Conservation (phyloP, 2,797 vertebrate species). For the Capromys pilorides region DNA sequence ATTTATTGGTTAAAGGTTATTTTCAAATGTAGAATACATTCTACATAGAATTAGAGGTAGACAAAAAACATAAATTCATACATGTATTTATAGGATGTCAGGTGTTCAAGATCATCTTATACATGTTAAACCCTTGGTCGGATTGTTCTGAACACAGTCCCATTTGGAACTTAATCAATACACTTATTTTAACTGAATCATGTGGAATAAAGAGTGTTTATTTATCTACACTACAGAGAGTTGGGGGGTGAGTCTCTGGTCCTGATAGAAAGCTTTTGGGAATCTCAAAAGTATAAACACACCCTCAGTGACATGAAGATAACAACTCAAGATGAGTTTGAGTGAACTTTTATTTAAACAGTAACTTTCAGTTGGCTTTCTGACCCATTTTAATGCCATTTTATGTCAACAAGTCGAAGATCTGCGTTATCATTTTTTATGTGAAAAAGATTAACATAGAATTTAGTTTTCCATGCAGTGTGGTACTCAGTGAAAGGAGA, state of each 20-base stretch:
- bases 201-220: neutral
- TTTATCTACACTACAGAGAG: constrained; percentile 59
- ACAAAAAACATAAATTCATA: constrained; percentile 13
- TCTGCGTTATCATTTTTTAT: constrained; percentile 28
- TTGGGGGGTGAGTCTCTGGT: constrained; percentile 47
- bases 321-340: constrained; percentile 25
- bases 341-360: constrained; percentile 53
- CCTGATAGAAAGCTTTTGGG: constrained; percentile 48
- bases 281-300: constrained; percentile 51
- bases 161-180: constrained; percentile 65
- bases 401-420: constrained; percentile 38
- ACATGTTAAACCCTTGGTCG: neutral
- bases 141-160: constrained; percentile 25
- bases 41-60: constrained; percentile 48
- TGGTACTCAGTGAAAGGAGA: neutral
- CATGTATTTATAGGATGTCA: neutral
- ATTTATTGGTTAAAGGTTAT: neutral
- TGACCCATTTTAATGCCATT: constrained; percentile 19
- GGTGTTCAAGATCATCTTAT: neutral
- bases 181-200: constrained; percentile 63
- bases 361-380: constrained; percentile 4
- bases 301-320: neutral
- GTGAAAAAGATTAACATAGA: constrained; percentile 36
- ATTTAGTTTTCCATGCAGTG: constrained; percentile 56
- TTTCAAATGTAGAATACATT: constrained; percentile 27